Evolutionary conservation across 2,797 vertebrate genomes (phyloP).

Genomic region (Prunella strophiata): DNA sequence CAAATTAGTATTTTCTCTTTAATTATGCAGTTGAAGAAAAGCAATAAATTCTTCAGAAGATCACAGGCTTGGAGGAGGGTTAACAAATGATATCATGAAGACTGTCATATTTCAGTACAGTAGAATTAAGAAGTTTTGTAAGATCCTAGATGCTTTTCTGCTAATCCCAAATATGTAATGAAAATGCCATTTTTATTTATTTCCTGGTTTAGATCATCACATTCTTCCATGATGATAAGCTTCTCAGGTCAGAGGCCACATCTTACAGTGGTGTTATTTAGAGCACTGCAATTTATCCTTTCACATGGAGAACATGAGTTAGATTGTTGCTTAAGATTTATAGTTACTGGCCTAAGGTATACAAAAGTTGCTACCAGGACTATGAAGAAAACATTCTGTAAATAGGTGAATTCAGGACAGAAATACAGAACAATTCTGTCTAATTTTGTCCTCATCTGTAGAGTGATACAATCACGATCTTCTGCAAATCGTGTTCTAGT

Average conservation of each 20-base stretch:
- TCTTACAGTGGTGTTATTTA: background rate
- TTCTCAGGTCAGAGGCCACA: background rate
- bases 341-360: background rate
- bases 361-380: background rate
- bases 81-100: background rate
- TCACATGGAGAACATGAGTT: background rate
- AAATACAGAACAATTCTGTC: background rate
- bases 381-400: background rate
- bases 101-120: background rate
- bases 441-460: background rate
- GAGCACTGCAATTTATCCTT: background rate
- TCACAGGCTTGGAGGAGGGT: background rate
- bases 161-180: background rate
- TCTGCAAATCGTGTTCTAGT: background rate
- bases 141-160: background rate
- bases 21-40: background rate
- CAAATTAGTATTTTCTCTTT: background rate
- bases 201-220: constrained; percentile 36
- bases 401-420: background rate
- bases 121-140: background rate
- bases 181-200: constrained; percentile 27
- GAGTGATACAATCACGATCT: background rate
- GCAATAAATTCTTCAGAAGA: background rate
- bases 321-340: background rate
- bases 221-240: constrained; percentile 1